phyloP scores from a whole-genome alignment of 2,797 vertebrate species.

The Poecilia picta region DNA sequence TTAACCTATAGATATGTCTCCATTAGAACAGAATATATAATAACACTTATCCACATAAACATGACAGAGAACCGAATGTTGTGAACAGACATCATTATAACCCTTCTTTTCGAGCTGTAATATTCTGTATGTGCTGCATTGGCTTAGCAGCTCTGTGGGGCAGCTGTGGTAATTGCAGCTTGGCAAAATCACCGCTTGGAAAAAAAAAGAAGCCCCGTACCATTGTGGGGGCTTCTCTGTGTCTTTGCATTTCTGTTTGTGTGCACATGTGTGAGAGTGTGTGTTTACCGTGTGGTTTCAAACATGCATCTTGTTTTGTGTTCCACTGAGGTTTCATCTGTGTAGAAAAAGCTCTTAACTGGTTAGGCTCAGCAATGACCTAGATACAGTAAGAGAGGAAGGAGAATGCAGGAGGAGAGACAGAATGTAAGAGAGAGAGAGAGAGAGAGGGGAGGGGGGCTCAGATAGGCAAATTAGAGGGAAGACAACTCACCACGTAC shows the following conservation, averaged over 20 bases:
- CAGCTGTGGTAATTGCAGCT: slow-evolving; percentile 9
- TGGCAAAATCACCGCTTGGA: not conserved
- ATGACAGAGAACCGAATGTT: not conserved
- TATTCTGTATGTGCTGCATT: not conserved
- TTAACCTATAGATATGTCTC: not conserved
- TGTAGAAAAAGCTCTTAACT: slow-evolving; percentile 43
- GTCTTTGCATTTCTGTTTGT: not conserved
- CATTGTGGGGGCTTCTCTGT: not conserved
- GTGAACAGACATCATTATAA: slow-evolving; percentile 1
- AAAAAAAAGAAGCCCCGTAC: not conserved
- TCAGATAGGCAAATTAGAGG: slow-evolving; percentile 8
- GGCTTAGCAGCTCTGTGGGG: not conserved
- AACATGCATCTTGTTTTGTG: slow-evolving; percentile 33
- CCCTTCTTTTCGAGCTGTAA: not conserved
- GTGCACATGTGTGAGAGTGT: not conserved
- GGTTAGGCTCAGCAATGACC: slow-evolving; percentile 59
- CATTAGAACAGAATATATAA: not conserved
- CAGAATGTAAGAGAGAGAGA: not conserved
- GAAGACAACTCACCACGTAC: slow-evolving; percentile 7
- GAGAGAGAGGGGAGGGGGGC: not conserved
- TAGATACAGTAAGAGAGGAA: slow-evolving; percentile 50
- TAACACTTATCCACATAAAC: not conserved
- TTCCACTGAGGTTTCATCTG: slow-evolving; percentile 37
- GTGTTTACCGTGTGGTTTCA: not conserved
- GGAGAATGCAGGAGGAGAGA: slow-evolving; percentile 1